phyloP scores from a whole-genome alignment of 1,140 invertebrate genomes.

The Panulirus ornatus region DNA sequence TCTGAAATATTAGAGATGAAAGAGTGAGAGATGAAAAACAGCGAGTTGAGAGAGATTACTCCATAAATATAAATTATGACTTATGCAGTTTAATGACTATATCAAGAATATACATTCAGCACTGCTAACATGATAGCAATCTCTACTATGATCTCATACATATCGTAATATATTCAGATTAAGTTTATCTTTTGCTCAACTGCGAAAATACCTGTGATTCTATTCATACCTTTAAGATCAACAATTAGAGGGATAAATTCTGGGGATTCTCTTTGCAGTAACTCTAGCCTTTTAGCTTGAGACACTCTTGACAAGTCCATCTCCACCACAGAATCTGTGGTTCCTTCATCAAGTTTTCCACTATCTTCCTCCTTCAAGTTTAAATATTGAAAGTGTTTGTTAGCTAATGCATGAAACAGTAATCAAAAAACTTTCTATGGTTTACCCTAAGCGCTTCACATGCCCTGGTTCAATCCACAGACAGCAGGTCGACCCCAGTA shows the following conservation, averaged over 20 bases:
- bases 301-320: not conserved
- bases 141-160: not conserved
- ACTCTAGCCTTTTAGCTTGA: not conserved
- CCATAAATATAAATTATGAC: too few relatives aligned
- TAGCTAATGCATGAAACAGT: too few relatives aligned
- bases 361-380: not conserved
- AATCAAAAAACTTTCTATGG: too few relatives aligned
- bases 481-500: too few relatives aligned
- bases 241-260: not conserved
- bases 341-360: not conserved
- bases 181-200: not conserved
- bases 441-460: too few relatives aligned
- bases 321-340: not conserved
- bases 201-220: not conserved
- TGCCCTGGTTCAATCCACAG: too few relatives aligned
- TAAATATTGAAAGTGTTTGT: not conserved
- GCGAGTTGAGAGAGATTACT: too few relatives aligned
- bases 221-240: not conserved
- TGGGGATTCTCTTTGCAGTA: not conserved
- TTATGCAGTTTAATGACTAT: too few relatives aligned
- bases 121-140: not conserved
- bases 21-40: too few relatives aligned
- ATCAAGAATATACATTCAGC: not conserved
- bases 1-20: slow-evolving; percentile 12
- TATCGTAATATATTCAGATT: not conserved